Evolutionary conservation across 2,797 vertebrate genomes (phyloP), one percentile per base, ranked within the genome.

Genomic region (Rachycentron canadum): DNA sequence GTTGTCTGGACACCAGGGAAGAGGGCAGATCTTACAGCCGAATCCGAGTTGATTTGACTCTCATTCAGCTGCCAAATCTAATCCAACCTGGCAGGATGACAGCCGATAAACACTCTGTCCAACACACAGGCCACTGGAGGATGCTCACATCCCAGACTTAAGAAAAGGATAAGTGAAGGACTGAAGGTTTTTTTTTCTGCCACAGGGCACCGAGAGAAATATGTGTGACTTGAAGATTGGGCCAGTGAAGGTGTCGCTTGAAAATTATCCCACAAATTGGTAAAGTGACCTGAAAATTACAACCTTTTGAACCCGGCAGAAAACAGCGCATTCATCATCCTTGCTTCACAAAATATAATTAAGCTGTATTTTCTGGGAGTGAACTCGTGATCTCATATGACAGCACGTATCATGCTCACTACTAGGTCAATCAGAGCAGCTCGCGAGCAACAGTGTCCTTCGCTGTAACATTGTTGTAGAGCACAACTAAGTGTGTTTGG

Each of bases 31-130:
- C 64, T 58, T 61, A 63, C 69, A 64, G 40, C 47, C 9, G 3
- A 69, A 70, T 84, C 74, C 56, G 34, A 68, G 52, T 40, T 64
- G 73, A 69, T 68, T 59, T 25, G 59, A 72, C 52, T 76, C 58
- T 61, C n/a, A 7, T 26, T 69, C 67, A 19, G 74, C 57, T 62
- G 74, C 65, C 75, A 86, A 86, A 82, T 90, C 88, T 45, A 45
- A 45, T 83, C 60, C 17, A 62, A 84, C 59, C 69, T 88, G 90
- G 85, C 85, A 88, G 62, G 32, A 45, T 7, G 80, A 86, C 78
- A 73, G 62, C 23, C 40, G 23, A 41, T 61, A 32, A 70, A 61
- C 71, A 32, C 52, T 16, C 63, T n/a, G 67, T 59, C 79, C 78
- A 76, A 77, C 45, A 49, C 68, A 59, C 43, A 65, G 62, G 69